Evolutionary conservation across 2,113 vertebrate genomes (phyloP), one percentile per base, ranked within the genome.

Genomic region (Ursus arctos): DNA sequence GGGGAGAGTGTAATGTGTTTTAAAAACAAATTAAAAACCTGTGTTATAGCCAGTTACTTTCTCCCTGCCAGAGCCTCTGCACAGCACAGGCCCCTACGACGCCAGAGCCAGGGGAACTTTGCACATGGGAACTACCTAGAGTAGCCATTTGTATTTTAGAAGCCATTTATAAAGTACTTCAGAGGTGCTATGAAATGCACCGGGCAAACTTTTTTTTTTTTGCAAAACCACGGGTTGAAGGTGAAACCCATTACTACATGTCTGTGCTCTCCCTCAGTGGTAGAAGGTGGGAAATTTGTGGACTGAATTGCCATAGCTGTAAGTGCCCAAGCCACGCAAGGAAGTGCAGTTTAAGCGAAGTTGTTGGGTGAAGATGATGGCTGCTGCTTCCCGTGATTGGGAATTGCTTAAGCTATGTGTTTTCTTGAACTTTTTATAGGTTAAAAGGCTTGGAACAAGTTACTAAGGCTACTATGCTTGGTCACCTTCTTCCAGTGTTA

Each of bases 381-480:
- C 59, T 65, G 26, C 61, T 77, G 84, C 33, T 83, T 88, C 36
- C 13, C 5, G 57, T 93, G 55, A 16, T 55, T 71, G 36, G 67
- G 67, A 83, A 55, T 28, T 92, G 6, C 36, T 96, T 24, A 93
- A 83, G 36, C 40, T 91, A 0, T 93, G 65, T 95, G 71, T 97
- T 97, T 89, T 96, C 59, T 94, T 91, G 71, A 1, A 72, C 98
- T 59, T 98, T 55, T 98, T 98, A 1, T 98, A 99, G 99, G 98
- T 98, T 99, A 94, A 99, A 99, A 98, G 99, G 99, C 79, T 98
- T 99, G 98, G 99, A 99, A 94, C 99, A 99, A 98, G 99, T 99
- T 82, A 99, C 99, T 9, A 99, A 99, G 98, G 99, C 99, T 40
- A 99, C 99, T 3, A 99, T 99, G 99, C 99, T 99, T 43, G 99